phyloP scores from a whole-genome alignment of 1,140 invertebrate genomes.

The Lordiphosa collinella region DNA sequence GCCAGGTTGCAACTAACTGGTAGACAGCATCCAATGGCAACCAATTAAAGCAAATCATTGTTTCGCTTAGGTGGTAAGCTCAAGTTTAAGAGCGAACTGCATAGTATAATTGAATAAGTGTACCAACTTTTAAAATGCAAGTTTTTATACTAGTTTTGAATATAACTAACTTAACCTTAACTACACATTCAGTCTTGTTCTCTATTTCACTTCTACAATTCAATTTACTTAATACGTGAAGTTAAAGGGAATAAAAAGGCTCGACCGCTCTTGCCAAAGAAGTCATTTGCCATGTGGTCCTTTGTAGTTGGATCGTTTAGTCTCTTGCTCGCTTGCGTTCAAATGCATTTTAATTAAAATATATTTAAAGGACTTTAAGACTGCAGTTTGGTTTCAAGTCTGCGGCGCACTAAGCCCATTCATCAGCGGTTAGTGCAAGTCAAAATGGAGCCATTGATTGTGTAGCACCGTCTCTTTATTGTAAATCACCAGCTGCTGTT shows the following conservation, averaged over 20 bases:
- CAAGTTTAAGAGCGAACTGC: too few species aligned
- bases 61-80: conserved; percentile 8
- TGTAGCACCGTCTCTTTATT: conserved; percentile 31
- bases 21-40: conserved; percentile 16
- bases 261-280: too few species aligned
- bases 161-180: too few species aligned
- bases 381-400: conserved; percentile 2
- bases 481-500: conserved; percentile 45
- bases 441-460: conserved; percentile 43
- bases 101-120: too few species aligned
- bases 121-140: too few species aligned
- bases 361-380: conserved; percentile 56
- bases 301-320: too few species aligned
- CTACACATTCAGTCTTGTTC: too few species aligned
- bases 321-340: conserved; percentile 39
- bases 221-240: too few species aligned
- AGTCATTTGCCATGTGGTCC: too few species aligned
- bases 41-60: conserved; percentile 54
- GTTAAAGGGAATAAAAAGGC: too few species aligned
- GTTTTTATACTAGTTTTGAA: too few species aligned
- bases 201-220: too few species aligned
- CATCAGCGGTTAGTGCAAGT: conserved; percentile 37
- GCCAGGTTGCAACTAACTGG: not conserved
- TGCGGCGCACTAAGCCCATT: conserved; percentile 39
- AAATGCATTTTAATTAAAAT: conserved; percentile 76